These are phyloP conservation scores for Decapterus maruadsi DNA, from an alignment of 2,797 vertebrate species.

Conservation along the genomic window DNA sequence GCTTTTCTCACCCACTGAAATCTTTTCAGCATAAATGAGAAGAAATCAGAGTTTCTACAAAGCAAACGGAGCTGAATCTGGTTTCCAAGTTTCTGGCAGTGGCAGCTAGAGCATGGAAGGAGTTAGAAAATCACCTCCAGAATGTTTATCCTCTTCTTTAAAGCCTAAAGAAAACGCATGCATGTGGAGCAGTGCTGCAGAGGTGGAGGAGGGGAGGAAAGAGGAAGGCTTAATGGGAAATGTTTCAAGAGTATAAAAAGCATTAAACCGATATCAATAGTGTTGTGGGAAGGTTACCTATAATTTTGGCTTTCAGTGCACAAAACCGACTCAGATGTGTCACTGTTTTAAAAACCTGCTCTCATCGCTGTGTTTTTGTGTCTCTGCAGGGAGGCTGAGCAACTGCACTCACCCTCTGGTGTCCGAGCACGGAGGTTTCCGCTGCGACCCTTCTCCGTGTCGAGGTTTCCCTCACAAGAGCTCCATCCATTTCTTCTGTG, in stretches of 20 bases:
- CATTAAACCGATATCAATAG: too few relatives aligned
- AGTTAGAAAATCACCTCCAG: slow-evolving; percentile 24
- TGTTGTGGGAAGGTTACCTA: background rate
- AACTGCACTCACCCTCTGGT: slow-evolving; percentile 84
- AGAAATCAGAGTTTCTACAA: background rate
- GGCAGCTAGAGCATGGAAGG: slow-evolving; percentile 10
- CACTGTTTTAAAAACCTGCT: too few relatives aligned
- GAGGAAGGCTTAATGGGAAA: background rate
- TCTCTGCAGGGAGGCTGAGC: slow-evolving; percentile 66
- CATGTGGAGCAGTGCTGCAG: slow-evolving; percentile 11
- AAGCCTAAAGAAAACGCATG: slow-evolving; percentile 12
- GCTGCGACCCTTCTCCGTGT: slow-evolving; percentile 83
- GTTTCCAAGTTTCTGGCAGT: background rate
- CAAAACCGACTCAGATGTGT: background rate
- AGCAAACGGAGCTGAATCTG: slow-evolving; percentile 5
- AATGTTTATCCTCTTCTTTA: slow-evolving; percentile 17
- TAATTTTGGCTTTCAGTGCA: background rate
- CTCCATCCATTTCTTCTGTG: slow-evolving; percentile 82
- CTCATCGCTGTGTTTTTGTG: background rate
- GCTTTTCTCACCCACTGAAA: too few relatives aligned
- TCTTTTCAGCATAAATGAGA: background rate
- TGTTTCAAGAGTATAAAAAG: background rate
- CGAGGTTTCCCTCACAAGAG: slow-evolving; percentile 78
- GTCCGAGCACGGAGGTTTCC: slow-evolving; percentile 82
- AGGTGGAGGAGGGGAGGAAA: background rate